phyloP scores from a whole-genome alignment of 1,140 invertebrate species.

The Cydia strobilella region DNA sequence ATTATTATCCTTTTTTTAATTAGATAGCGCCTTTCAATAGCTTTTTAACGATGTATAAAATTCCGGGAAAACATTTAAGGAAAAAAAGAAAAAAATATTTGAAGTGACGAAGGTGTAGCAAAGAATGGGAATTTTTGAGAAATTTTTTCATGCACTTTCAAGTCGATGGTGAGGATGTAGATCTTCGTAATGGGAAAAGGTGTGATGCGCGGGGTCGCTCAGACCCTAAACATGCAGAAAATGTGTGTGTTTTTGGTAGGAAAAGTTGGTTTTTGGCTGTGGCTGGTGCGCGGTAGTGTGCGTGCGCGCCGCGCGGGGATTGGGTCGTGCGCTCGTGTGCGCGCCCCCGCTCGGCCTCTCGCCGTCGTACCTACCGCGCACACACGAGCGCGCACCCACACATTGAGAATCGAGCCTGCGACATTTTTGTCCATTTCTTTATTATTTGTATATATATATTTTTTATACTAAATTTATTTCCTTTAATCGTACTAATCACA shows the following conservation, averaged over 20 bases:
- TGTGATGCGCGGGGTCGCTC: constrained; percentile 55
- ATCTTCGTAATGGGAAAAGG: constrained; percentile 33
- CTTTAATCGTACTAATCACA: background rate
- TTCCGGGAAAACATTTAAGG: constrained; percentile 32
- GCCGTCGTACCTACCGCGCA: constrained; percentile 44
- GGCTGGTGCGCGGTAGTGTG: constrained; percentile 44
- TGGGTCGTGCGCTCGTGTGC: constrained; percentile 48
- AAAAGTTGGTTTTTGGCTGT: constrained; percentile 49
- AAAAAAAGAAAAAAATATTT: constrained; percentile 41
- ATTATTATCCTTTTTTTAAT: constrained; percentile 36
- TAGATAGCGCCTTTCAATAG: constrained; percentile 40
- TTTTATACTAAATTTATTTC: background rate
- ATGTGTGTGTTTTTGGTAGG: constrained; percentile 52
- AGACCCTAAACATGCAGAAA: constrained; percentile 65
- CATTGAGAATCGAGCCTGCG: constrained; percentile 30
- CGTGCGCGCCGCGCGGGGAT: constrained; percentile 56
- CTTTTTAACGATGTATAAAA: constrained; percentile 35
- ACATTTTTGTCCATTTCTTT: constrained; percentile 37
- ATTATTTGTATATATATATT: constrained; percentile 33
- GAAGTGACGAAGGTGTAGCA: constrained; percentile 38
- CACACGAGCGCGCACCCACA: constrained; percentile 37
- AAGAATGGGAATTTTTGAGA: constrained; percentile 48
- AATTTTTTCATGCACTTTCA: constrained; percentile 57
- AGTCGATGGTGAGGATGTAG: background rate
- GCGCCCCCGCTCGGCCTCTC: constrained; percentile 51